Evolutionary conservation across 2,113 vertebrate genomes (phyloP).

Genomic region (Chloropsis hardwickii): DNA sequence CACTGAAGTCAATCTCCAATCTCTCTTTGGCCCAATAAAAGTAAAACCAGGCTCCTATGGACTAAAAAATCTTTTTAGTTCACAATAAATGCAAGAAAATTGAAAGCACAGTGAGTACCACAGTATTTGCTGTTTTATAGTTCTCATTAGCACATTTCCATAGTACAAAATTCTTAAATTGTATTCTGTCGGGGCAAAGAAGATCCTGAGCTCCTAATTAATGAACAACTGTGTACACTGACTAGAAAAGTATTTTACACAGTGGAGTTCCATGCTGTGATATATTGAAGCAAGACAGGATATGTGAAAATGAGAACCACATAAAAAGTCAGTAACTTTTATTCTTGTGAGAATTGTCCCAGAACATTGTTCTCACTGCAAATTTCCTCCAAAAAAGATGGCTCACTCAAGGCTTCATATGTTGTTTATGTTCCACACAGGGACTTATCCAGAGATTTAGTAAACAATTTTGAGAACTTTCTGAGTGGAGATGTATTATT

Average conservation of each 20-base stretch:
- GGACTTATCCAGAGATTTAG: not conserved
- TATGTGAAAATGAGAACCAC: not conserved
- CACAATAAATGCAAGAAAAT: conserved; percentile 4
- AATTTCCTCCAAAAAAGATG: not conserved
- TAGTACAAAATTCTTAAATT: conserved; percentile 19
- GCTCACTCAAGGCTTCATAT: not conserved
- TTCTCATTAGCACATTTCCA: conserved; percentile 26
- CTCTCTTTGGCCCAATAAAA: not conserved
- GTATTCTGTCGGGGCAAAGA: conserved; percentile 25
- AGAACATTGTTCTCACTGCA: conserved; percentile 10
- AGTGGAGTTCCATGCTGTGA: conserved; percentile 20
- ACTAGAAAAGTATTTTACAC: conserved; percentile 15
- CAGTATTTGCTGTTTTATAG: conserved; percentile 19
- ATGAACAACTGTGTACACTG: not conserved
- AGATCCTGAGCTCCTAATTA: conserved; percentile 36
- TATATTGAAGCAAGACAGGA: not conserved
- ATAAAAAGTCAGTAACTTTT: conserved; percentile 7
- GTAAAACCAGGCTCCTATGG: not conserved
- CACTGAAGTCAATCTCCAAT: not conserved
- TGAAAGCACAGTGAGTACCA: conserved; percentile 26
- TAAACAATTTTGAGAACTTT: not conserved
- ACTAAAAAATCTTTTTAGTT: conserved; percentile 21
- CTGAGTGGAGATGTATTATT: not conserved
- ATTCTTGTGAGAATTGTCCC: conserved; percentile 1
- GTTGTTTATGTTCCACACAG: not conserved